Percentiles rank a stretch among this genome's conserved stretches.
Evolutionary conservation across 2,797 vertebrate genomes (phyloP).

Genomic region (Xenentodon cancila): DNA sequence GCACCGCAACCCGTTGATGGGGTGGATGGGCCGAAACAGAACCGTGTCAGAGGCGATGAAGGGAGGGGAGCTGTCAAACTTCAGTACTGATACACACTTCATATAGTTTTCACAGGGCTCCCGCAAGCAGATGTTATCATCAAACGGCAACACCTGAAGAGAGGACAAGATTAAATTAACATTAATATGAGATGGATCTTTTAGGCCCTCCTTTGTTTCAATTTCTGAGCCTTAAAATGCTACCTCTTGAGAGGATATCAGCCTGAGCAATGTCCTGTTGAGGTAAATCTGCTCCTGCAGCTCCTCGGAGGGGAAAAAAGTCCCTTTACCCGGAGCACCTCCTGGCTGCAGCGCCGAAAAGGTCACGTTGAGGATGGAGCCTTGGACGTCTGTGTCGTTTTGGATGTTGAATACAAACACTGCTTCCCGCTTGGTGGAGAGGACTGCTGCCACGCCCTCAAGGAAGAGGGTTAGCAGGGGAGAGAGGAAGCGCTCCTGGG

Average conservation of each 20-base stretch:
- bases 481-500: slow-evolving; percentile 96
- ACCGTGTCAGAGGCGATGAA: slow-evolving; percentile 95
- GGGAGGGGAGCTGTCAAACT: slow-evolving; percentile 95
- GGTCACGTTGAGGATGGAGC: slow-evolving; percentile 95
- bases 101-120: slow-evolving; percentile 99
- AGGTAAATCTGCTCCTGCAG: slow-evolving; percentile 98
- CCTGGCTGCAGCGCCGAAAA: slow-evolving; percentile 94
- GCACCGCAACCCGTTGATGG: slow-evolving; percentile 94
- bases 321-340: slow-evolving; percentile 77
- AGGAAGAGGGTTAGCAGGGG: slow-evolving; percentile 91
- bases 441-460: slow-evolving; percentile 92
- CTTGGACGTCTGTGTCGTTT: slow-evolving; percentile 93
- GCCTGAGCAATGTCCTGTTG: slow-evolving; percentile 91
- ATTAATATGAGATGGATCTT: background rate
- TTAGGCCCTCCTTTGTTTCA: too few relatives aligned
- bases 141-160: slow-evolving; percentile 90
- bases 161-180: background rate
- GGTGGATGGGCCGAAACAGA: slow-evolving; percentile 97
- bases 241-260: slow-evolving; percentile 90
- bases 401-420: slow-evolving; percentile 98
- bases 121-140: slow-evolving; percentile 97
- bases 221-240: background rate
- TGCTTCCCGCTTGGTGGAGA: slow-evolving; percentile 89
- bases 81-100: slow-evolving; percentile 97
- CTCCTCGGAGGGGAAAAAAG: slow-evolving; percentile 93